Evolutionary conservation across 1,140 invertebrate species (phyloP).

Genomic region (Bradysia coprophila): DNA sequence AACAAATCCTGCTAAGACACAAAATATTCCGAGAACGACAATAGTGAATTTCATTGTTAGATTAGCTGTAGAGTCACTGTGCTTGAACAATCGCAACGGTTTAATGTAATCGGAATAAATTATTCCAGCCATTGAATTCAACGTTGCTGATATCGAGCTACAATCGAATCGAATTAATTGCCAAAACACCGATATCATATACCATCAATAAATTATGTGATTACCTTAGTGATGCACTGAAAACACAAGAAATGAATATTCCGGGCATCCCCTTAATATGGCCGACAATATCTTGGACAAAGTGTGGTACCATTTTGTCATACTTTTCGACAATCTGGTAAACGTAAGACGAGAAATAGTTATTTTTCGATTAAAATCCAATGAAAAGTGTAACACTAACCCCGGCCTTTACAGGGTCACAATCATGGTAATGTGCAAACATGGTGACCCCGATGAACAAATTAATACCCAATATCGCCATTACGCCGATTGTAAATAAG

Average conservation of each 20-base stretch:
- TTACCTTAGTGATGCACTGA: conserved; percentile 45
- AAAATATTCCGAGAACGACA: conserved; percentile 31
- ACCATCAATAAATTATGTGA: too few species aligned
- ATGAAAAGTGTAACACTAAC: too few species aligned
- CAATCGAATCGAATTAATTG: conserved; percentile 6
- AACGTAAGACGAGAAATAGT: too few species aligned
- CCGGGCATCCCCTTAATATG: conserved; percentile 37
- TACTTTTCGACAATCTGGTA: conserved; percentile 21
- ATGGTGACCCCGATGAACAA: conserved; percentile 49
- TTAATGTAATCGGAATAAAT: conserved; percentile 57
- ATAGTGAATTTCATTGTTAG: conserved; percentile 39
- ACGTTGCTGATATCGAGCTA: conserved; percentile 50
- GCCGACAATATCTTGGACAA: conserved; percentile 40
- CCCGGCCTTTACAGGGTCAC: conserved; percentile 46
- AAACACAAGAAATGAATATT: conserved; percentile 45
- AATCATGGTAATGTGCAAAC: conserved; percentile 50
- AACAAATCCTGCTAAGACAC: conserved; percentile 36
- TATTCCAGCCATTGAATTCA: conserved; percentile 57
- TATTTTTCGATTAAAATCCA: too few species aligned
- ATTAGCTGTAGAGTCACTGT: conserved; percentile 33
- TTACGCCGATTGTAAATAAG: conserved; percentile 27
- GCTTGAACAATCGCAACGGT: conserved; percentile 13
- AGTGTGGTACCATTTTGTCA: conserved; percentile 37
- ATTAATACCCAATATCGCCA: conserved; percentile 28
- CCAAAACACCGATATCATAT: too few species aligned